Evolutionary conservation across 2,888 invertebrate species (phyloP).

Genomic region (Toxonevra muliebris): DNA sequence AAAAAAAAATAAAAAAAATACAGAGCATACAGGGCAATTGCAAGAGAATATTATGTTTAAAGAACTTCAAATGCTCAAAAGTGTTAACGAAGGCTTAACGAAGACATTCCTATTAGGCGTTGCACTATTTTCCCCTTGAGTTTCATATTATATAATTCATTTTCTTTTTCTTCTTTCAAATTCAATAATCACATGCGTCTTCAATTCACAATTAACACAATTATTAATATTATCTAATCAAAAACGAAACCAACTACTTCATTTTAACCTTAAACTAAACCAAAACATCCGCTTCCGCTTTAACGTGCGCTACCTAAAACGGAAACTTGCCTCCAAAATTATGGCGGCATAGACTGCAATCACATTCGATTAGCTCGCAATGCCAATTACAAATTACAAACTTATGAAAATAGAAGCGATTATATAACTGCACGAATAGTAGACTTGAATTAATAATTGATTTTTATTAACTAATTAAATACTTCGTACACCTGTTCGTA

Average conservation of each 20-base stretch:
- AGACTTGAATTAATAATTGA: too few species aligned
- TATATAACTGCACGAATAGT: not conserved
- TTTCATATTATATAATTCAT: too few species aligned
- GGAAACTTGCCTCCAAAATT: not conserved
- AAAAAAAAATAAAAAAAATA: not conserved
- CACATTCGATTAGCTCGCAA: not conserved
- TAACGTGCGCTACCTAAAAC: not conserved
- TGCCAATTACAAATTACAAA: not conserved
- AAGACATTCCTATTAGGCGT: too few species aligned
- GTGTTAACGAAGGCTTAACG: too few species aligned
- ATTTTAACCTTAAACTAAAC: not conserved
- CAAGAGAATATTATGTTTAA: too few species aligned
- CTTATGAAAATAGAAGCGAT: not conserved
- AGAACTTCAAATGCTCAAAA: too few species aligned
- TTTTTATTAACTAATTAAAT: too few species aligned
- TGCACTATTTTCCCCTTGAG: too few species aligned
- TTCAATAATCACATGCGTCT: not conserved
- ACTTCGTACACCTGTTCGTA: too few species aligned
- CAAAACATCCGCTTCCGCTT: conserved; percentile 13
- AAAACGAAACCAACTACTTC: not conserved
- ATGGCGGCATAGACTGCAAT: not conserved
- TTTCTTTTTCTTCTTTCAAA: not conserved
- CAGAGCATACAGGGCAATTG: not conserved
- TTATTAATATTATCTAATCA: not conserved
- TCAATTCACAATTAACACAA: not conserved